Conservation (phyloP, 2,113 vertebrate species). For the Labeo rohita region DNA sequence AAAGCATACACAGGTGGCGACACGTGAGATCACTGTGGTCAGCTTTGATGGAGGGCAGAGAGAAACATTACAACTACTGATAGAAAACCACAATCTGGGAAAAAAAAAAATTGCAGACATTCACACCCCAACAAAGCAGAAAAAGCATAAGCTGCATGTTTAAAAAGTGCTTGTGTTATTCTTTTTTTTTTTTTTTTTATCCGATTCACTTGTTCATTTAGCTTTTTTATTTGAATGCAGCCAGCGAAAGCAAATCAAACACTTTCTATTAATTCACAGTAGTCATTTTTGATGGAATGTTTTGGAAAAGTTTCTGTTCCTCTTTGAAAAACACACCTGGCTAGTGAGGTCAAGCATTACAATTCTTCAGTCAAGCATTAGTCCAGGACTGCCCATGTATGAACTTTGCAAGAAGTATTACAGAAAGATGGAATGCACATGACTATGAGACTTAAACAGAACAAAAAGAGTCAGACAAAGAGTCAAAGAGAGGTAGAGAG, state of each 20-base stretch:
- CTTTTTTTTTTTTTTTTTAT: no score
- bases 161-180: background rate
- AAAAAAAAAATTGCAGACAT: background rate
- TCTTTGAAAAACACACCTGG: background rate
- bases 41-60: background rate
- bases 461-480: background rate
- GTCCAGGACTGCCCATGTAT: background rate
- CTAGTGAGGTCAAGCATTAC: background rate
- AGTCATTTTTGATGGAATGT: background rate
- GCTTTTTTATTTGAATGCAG: background rate
- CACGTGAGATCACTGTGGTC: background rate
- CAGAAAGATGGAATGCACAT: background rate
- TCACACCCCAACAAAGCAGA: background rate
- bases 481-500: background rate
- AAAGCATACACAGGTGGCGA: conserved; percentile 2
- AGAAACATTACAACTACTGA: background rate
- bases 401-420: background rate
- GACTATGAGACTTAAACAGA: background rate
- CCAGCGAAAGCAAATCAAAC: background rate
- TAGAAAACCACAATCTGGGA: background rate
- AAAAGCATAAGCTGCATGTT: background rate
- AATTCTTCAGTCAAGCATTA: background rate
- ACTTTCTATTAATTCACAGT: background rate
- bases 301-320: background rate
- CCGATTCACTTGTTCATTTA: no score